Evolutionary conservation across 2,888 invertebrate genomes (phyloP), one percentile per base, ranked within the genome.

Genomic region (Listrodromus nycthemerus): DNA sequence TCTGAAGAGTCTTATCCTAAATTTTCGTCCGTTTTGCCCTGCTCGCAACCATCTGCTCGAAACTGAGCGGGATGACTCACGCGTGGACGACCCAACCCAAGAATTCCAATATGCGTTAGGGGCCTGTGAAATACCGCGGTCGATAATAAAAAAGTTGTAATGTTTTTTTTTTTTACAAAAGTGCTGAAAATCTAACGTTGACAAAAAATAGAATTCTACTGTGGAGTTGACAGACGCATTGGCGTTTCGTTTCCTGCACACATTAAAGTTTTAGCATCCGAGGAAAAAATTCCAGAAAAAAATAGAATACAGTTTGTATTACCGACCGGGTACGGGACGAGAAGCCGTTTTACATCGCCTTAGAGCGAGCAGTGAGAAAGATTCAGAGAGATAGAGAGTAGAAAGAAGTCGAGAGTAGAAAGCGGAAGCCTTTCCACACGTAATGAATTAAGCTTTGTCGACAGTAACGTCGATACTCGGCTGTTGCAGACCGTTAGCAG

Each of bases 381-480:
- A 24, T 55, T 55, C 24, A 21, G 19, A 52, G n/a, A 37, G 41
- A 30, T 10, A 63, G 63, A 67, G 70, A 52, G 2, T 30, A 21
- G 48, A 24, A 63, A 24, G 16, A 45, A 27, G 45, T n/a, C n/a
- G 63, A 67, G 70, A 52, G 2, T 30, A 21, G 48, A 24, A 63
- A 24, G 16, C 30, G 45, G 37, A 27, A 41, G 24, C 6, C 16
- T 16, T 48, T 84, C 79, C 71, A 85, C 80, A 86, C 67, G 80
- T 84, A 69, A 82, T 27, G 74, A 80, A 82, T 69, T 83, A 84
- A 89, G 80, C 84, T 86, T 74, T 45, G 21, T 27, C 76, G 82
- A 58, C 85, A 69, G 67, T 83, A 84, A 85, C 82, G 86, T 87
- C 82, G 82, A 84, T 80, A 83, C 58, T 74, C 52, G 73, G 30